Evolutionary conservation across 2,888 invertebrate genomes (phyloP).

Genomic region (Apantesis nais): DNA sequence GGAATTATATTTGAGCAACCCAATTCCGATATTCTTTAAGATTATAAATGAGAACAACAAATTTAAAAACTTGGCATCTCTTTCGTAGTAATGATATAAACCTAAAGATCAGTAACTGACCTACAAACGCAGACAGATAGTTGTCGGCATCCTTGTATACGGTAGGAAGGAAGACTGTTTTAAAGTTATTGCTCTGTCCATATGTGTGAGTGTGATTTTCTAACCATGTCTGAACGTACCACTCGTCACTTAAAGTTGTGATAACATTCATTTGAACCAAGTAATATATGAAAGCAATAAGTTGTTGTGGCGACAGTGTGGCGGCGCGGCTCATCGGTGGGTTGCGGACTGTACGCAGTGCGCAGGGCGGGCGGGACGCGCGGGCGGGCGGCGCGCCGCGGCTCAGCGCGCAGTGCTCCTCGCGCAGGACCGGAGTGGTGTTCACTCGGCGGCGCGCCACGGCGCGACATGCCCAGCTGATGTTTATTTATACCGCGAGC

Average conservation of each 20-base stretch:
- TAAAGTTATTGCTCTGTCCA: not conserved
- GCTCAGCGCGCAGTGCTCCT: slow-evolving; percentile 81
- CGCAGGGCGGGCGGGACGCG: slow-evolving; percentile 71
- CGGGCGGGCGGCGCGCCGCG: slow-evolving; percentile 67
- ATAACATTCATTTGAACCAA: slow-evolving; percentile 34
- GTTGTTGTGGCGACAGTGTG: slow-evolving; percentile 44
- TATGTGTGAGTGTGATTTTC: not conserved
- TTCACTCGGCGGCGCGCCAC: slow-evolving; percentile 87
- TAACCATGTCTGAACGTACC: not conserved
- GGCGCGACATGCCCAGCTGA: slow-evolving; percentile 88
- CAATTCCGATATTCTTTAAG: slow-evolving; percentile 7
- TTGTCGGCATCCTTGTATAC: slow-evolving; percentile 9
- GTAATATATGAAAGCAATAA: slow-evolving; percentile 34
- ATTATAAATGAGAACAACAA: slow-evolving; percentile 7
- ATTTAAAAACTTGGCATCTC: slow-evolving; percentile 17
- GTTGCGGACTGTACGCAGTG: slow-evolving; percentile 60
- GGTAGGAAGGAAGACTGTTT: not conserved
- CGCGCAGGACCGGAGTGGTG: slow-evolving; percentile 89
- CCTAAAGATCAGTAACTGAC: slow-evolving; percentile 26
- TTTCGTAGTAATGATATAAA: slow-evolving; percentile 14
- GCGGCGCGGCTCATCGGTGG: slow-evolving; percentile 36
- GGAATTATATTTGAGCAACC: slow-evolving; percentile 5
- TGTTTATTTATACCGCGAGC: slow-evolving; percentile 88
- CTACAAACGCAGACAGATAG: slow-evolving; percentile 20
- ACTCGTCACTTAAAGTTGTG: slow-evolving; percentile 16